phyloP scores from a whole-genome alignment of 2,797 vertebrate species.

The Megaceryle alcyon region DNA sequence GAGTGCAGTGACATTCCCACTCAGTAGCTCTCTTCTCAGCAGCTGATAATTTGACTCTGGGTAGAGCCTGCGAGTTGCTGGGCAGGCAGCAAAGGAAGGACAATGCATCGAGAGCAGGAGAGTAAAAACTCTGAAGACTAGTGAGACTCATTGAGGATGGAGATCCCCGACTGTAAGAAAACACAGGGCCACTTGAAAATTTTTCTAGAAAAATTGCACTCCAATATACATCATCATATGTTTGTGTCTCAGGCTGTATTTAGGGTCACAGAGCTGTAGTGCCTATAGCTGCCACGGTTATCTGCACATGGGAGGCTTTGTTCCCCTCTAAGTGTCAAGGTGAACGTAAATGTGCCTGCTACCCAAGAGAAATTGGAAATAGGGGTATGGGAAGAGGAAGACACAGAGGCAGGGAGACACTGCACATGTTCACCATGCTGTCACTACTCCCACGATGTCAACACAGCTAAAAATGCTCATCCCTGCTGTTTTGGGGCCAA shows the following conservation, averaged over 20 bases:
- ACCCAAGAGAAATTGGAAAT: neutral
- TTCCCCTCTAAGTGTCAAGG: neutral
- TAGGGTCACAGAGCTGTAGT: neutral
- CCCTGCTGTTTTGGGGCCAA: neutral
- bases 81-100: neutral
- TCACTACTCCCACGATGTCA: fast-evolving
- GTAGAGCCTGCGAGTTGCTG: neutral
- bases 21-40: neutral
- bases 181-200: neutral
- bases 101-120: neutral
- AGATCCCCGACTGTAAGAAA: neutral
- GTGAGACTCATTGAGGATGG: neutral
- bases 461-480: neutral
- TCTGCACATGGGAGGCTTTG: neutral
- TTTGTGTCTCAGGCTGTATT: neutral
- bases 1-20: neutral
- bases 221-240: fast-evolving
- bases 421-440: neutral
- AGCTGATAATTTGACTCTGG: neutral
- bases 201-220: neutral
- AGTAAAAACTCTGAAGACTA: neutral
- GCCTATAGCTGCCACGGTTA: neutral
- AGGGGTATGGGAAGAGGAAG: neutral
- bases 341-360: neutral
- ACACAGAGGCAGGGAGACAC: neutral